A percentile compares a stretch with the other conserved stretches of the same genome.
phyloP scores from a whole-genome alignment of 2,888 invertebrate species.

The Steinernema hermaphroditum region DNA sequence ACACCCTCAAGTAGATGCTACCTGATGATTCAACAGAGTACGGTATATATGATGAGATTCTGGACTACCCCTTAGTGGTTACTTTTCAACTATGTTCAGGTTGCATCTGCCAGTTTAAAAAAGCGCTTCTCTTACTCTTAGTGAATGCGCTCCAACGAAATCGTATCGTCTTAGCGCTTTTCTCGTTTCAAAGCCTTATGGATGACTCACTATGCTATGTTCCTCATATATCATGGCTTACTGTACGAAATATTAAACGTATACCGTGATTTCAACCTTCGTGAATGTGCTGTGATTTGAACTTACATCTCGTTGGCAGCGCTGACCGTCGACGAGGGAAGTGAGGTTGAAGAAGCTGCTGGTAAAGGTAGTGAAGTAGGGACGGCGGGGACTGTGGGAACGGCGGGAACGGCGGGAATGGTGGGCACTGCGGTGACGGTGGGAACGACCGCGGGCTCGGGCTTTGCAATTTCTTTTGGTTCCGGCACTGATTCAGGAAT shows the following conservation, averaged over 20 bases:
- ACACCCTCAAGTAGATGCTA: constrained; percentile 25
- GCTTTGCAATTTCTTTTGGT: neutral
- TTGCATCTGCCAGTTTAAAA: no score
- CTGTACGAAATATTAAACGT: neutral
- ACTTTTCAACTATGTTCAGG: no score
- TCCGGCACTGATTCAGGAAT: neutral
- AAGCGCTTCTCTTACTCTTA: no score
- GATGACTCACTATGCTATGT: no score
- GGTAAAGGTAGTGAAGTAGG: neutral
- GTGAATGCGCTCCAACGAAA: no score
- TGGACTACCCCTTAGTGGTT: no score
- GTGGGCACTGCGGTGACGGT: neutral
- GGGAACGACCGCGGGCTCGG: no score
- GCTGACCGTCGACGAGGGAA: constrained; percentile 1
- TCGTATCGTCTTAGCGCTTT: no score
- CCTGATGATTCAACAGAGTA: neutral
- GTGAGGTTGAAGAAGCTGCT: neutral
- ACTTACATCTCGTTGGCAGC: constrained; percentile 21
- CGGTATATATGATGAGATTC: no score
- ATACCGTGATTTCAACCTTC: neutral
- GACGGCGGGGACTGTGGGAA: neutral
- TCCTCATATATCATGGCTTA: no score
- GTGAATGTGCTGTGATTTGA: neutral
- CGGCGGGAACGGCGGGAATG: neutral
- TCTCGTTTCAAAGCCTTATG: no score